These are phyloP conservation scores for Halcyon leucocephala DNA, from an alignment of 2,797 vertebrate species.

Conservation along the genomic window DNA sequence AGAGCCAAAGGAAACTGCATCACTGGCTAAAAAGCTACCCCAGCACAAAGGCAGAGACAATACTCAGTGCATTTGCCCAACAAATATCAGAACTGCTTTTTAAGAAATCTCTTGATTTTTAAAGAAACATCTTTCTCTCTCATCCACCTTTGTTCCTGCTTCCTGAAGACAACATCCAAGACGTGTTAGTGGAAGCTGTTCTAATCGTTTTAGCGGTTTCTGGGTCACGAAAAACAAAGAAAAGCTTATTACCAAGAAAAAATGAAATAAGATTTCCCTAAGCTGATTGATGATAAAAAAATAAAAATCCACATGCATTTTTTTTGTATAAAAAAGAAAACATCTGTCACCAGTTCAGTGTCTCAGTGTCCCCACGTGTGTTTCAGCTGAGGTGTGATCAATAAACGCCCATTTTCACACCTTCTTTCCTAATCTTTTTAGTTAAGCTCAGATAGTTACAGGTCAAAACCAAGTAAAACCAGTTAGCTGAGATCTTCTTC, in stretches of 20 bases:
- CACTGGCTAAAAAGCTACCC: not conserved
- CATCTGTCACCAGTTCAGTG: slow-evolving; percentile 50
- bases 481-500: not conserved
- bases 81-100: not conserved
- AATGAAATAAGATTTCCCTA: slow-evolving; percentile 67
- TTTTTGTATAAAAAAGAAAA: slow-evolving; percentile 13
- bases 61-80: accelerated
- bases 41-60: not conserved
- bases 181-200: not conserved
- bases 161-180: not conserved
- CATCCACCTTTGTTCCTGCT: not conserved
- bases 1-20: not conserved
- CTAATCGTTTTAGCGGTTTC: slow-evolving; percentile 47
- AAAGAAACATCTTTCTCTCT: not conserved
- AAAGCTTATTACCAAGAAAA: slow-evolving; percentile 71
- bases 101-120: not conserved
- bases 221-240: slow-evolving; percentile 65
- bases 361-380: not conserved
- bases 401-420: slow-evolving; percentile 41
- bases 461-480: not conserved
- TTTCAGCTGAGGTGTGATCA: not conserved
- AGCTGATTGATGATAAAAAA: slow-evolving; percentile 54
- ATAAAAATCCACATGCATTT: slow-evolving; percentile 34
- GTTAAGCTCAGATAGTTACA: not conserved
- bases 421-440: slow-evolving; percentile 43